These are phyloP conservation scores for Montipora capitata DNA, from an alignment of 92 coral and sea anemone species.

Conservation along the genomic window DNA sequence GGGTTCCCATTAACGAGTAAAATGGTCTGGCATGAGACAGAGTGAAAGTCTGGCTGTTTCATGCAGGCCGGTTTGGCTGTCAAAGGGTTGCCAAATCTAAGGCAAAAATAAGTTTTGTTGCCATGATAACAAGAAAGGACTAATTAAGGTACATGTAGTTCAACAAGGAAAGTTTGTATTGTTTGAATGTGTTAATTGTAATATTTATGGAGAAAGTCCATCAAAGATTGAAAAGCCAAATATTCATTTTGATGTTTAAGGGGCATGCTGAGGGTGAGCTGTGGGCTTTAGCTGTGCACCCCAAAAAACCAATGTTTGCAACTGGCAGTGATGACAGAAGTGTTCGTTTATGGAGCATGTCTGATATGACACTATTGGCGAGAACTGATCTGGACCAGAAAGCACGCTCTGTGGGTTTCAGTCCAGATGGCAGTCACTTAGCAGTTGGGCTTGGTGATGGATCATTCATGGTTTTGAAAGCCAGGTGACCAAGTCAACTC, in stretches of 20 bases:
- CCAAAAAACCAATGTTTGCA: conserved; percentile 97
- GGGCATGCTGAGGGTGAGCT: conserved; percentile 99
- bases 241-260: conserved; percentile 34
- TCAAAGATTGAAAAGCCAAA: too few relatives aligned
- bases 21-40: too few relatives aligned
- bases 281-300: conserved; percentile 99
- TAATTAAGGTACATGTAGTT: too few relatives aligned
- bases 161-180: too few relatives aligned
- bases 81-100: too few relatives aligned
- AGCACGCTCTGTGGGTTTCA: conserved; percentile 92
- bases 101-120: too few relatives aligned
- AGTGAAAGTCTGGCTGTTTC: too few relatives aligned
- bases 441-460: conserved; percentile 97
- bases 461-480: conserved; percentile 93
- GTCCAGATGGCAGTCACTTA: conserved; percentile 93
- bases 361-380: conserved; percentile 90
- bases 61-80: too few relatives aligned
- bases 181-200: too few relatives aligned
- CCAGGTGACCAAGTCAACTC: conserved; percentile 74
- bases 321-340: conserved; percentile 99
- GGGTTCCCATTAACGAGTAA: too few relatives aligned
- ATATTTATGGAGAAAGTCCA: too few relatives aligned
- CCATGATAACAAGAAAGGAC: too few relatives aligned
- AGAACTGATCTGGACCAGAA: conserved; percentile 95
- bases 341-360: conserved; percentile 96